Evolutionary conservation across 2,888 invertebrate genomes (phyloP), one percentile per base, ranked within the genome.

Genomic region (Phaedon cochleariae): DNA sequence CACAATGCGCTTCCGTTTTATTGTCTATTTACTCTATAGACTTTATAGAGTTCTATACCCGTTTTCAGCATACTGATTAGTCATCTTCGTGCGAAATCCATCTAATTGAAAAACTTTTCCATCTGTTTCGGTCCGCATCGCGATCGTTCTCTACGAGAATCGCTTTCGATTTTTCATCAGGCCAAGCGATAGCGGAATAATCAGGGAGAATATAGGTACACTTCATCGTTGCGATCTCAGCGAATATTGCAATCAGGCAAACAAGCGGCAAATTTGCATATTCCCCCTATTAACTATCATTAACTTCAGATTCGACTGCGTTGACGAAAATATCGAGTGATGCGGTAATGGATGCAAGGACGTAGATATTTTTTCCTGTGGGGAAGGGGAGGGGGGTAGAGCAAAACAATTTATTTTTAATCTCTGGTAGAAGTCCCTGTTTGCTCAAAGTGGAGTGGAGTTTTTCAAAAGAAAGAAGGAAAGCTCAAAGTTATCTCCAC

Each of bases 221-320:
- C 65, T 65, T 65, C 52, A 61, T 41, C 37, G 51, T 10, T 67
- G 67, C 67, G 49, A 49, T 54, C 37, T 67, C 67, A 67, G 64
- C 67, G 64, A 58, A 64, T 64, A 55, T 53, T 58, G 61, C 67
- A 67, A 64, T 64, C 64, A 67, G 58, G 64, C 67, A 61, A 67
- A 67, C 67, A 67, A 64, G 67, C 62, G 57, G 64, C 54, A 62
- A 69, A 71, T 73, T 73, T 73, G 65, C 71, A 71, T 71, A 70
- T 54, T 26, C 65, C 67, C 67, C 68, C 60, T 64, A 59, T 67
- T 67, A 64, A 65, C 68, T 69, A 70, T 69, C 66, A 73, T 70
- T 70, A 70, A 69, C 70, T 69, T 63, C 62, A 70, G 67, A 71
- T 67, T 70, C 65, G 65, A 69, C 68, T 70, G 64, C 67, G 65